A percentile compares a stretch with the other conserved stretches of the same genome.
phyloP scores from a whole-genome alignment of 2,888 invertebrate genomes.

The Napeogenes sylphis region DNA sequence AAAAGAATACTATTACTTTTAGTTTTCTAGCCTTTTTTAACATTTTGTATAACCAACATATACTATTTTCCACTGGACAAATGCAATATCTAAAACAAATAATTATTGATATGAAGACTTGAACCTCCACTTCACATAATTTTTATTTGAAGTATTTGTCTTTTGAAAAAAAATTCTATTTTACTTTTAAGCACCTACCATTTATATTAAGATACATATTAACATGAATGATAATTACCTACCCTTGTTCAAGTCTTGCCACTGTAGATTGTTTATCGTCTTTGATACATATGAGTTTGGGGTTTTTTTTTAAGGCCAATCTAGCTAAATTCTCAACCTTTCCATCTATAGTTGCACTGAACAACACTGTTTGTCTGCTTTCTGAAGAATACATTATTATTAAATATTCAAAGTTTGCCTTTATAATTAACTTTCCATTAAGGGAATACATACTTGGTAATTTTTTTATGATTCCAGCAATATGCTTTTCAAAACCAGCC shows the following conservation, averaged over 20 bases:
- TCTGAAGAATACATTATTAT: constrained; percentile 73
- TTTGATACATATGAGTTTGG: constrained; percentile 91
- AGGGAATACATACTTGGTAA: constrained; percentile 79
- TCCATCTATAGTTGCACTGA: constrained; percentile 97
- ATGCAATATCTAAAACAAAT: constrained; percentile 84
- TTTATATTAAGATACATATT: too few relatives aligned
- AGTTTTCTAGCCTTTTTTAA: constrained; percentile 94
- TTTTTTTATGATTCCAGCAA: constrained; percentile 92
- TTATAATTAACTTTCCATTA: constrained; percentile 1
- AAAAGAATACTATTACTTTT: constrained; percentile 98
- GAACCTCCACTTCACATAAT: neutral
- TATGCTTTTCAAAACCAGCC: constrained; percentile 96
- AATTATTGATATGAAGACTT: constrained; percentile 3
- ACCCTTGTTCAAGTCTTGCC: constrained; percentile 86
- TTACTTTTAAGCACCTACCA: too few relatives aligned
- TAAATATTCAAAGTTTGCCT: neutral
- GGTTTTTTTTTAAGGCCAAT: constrained; percentile 92
- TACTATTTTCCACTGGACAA: constrained; percentile 93
- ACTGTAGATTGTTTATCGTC: constrained; percentile 86
- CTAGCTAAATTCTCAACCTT: constrained; percentile 92
- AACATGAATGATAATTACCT: constrained; percentile 21
- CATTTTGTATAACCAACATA: constrained; percentile 95
- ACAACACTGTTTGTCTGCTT: constrained; percentile 94
- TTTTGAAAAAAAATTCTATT: neutral
- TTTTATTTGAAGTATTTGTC: too few relatives aligned